A percentile compares a stretch with the other conserved stretches of the same genome.
Conservation (phyloP, 2,113 vertebrate species). For the Seriola dumerili region DNA sequence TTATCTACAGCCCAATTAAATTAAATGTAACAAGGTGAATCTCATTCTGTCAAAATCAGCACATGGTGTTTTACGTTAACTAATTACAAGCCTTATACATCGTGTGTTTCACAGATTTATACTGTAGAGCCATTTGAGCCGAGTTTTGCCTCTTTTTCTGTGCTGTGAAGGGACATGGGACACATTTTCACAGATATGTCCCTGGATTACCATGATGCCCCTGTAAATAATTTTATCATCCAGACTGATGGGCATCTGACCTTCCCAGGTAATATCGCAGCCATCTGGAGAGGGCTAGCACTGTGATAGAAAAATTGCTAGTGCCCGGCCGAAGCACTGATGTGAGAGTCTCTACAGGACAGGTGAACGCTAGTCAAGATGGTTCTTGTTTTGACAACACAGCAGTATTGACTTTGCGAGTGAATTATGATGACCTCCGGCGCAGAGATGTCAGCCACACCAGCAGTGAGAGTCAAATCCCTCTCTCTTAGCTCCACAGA, state of each 20-base stretch:
- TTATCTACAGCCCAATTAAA: conserved; percentile 18
- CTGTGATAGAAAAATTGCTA: conserved; percentile 33
- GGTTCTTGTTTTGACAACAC: conserved; percentile 62
- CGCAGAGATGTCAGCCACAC: conserved; percentile 60
- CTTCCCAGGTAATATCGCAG: conserved; percentile 34
- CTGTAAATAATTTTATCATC: conserved; percentile 34
- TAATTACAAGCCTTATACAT: background rate
- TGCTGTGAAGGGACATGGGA: background rate
- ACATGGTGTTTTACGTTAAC: background rate
- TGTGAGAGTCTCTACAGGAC: conserved; percentile 52
- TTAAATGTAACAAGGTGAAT: conserved; percentile 11
- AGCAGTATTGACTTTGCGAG: conserved; percentile 69
- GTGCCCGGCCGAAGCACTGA: conserved; percentile 4
- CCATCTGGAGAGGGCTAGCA: conserved; percentile 49
- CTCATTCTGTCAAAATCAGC: conserved; percentile 19
- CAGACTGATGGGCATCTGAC: conserved; percentile 44
- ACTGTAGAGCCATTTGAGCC: background rate
- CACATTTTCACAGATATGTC: conserved; percentile 29
- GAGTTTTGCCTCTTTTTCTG: too few relatives aligned
- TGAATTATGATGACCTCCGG: conserved; percentile 73
- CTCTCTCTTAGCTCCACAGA: conserved; percentile 22
- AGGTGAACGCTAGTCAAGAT: conserved; percentile 36
- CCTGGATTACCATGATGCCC: conserved; percentile 18
- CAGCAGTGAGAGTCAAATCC: conserved; percentile 53
- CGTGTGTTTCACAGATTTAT: background rate